These are phyloP conservation scores for Maniola hyperantus DNA, from an alignment of 2,888 invertebrate genomes.

Conservation along the genomic window DNA sequence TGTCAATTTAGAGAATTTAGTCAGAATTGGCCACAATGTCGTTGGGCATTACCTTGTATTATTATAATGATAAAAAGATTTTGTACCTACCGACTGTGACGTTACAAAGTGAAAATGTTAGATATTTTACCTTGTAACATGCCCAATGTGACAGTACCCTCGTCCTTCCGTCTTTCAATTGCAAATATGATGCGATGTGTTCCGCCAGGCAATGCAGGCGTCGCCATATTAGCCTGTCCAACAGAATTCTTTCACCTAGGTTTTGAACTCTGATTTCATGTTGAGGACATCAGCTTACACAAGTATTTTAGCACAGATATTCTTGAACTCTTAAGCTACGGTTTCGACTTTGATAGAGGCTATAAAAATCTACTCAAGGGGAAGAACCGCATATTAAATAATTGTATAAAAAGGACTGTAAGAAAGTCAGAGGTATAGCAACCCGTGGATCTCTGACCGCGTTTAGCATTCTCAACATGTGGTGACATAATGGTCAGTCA, in stretches of 20 bases:
- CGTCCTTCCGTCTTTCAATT: conserved; percentile 92
- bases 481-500: conserved; percentile 90
- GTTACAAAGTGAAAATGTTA: background rate
- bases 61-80: background rate
- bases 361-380: no score
- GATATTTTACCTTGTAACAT: conserved; percentile 91
- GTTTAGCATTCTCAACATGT: conserved; percentile 95
- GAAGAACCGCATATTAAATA: no score
- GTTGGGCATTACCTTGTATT: background rate
- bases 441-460: conserved; percentile 92
- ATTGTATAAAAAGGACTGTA: conserved; percentile 87
- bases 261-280: conserved; percentile 69
- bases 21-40: no score
- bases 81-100: background rate
- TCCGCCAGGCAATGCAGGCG: conserved; percentile 95
- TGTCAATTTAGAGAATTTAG: no score
- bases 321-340: no score
- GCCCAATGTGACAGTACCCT: conserved; percentile 98
- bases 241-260: conserved; percentile 88
- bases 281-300: conserved; percentile 29
- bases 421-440: conserved; percentile 94
- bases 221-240: conserved; percentile 94
- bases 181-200: conserved; percentile 93
- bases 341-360: no score
- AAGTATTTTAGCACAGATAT: no score